Conservation (phyloP, 37 sponge, comb jelly and placozoan genomes). For the Spongia lamella region DNA sequence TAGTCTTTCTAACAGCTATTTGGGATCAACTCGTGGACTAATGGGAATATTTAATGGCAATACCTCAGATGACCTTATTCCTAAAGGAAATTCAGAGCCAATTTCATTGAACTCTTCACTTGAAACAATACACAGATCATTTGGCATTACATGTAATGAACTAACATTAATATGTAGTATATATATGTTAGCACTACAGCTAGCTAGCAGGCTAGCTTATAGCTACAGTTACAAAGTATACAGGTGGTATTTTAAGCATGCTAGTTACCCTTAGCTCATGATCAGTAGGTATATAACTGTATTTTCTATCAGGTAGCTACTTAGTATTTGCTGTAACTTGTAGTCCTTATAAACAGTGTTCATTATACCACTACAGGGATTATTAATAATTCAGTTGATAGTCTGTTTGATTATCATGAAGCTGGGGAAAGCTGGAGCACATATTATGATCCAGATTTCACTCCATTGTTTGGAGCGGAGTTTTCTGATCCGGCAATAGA, state of each 20-base stretch:
- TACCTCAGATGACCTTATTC: slow-evolving; percentile 37
- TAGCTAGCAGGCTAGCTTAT: no score
- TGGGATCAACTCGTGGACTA: slow-evolving; percentile 25
- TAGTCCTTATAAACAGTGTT: no score
- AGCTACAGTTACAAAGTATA: no score
- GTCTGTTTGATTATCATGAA: slow-evolving; percentile 38
- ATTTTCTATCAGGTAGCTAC: no score
- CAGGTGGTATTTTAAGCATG: no score
- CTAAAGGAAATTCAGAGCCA: slow-evolving; percentile 2
- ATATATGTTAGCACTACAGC: no score
- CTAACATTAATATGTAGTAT: no score
- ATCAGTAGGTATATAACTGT: no score
- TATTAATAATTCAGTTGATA: slow-evolving; percentile 17
- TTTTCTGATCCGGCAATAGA: slow-evolving; percentile 45
- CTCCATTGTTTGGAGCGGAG: slow-evolving; percentile 43
- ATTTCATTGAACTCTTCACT: slow-evolving; percentile 23
- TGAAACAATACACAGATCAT: slow-evolving; percentile 34
- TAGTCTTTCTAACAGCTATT: not conserved
- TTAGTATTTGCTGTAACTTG: no score
- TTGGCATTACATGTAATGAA: slow-evolving; percentile 56
- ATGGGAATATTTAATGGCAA: slow-evolving; percentile 47
- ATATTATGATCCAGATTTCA: slow-evolving; percentile 48
- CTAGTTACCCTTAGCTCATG: no score
- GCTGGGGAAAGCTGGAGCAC: slow-evolving; percentile 27
- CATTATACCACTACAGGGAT: no score